Conservation (phyloP, 2,888 invertebrate species). For the Minunthozetes semirufus region DNA sequence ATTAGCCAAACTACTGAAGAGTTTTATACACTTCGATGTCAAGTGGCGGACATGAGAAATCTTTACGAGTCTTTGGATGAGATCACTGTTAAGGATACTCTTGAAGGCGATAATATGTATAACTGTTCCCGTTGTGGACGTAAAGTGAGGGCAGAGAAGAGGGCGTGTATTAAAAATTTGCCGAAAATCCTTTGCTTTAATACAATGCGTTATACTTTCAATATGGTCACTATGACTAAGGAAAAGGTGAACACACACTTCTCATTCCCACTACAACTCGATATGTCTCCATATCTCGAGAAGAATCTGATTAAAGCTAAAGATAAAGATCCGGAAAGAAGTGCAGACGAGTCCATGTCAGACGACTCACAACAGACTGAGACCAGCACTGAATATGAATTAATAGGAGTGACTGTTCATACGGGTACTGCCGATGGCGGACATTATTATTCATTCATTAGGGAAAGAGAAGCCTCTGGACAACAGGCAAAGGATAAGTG, state of each 20-base stretch:
- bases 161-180: slow-evolving; percentile 86
- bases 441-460: slow-evolving; percentile 88
- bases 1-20: slow-evolving; percentile 89
- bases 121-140: slow-evolving; percentile 91
- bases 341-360: slow-evolving; percentile 27
- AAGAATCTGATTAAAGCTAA: slow-evolving; percentile 63
- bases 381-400: slow-evolving; percentile 57
- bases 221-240: slow-evolving; percentile 94
- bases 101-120: slow-evolving; percentile 96
- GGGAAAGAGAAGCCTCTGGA: slow-evolving; percentile 65
- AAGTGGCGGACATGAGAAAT: slow-evolving; percentile 93
- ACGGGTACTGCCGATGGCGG: slow-evolving; percentile 97
- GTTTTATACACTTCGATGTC: slow-evolving; percentile 92
- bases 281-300: slow-evolving; percentile 92
- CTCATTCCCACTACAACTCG: slow-evolving; percentile 83
- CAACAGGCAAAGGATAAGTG: slow-evolving; percentile 66
- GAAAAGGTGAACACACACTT: slow-evolving; percentile 97
- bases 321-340: slow-evolving; percentile 36
- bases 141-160: slow-evolving; percentile 88
- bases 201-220: slow-evolving; percentile 94
- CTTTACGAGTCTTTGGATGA: slow-evolving; percentile 82
- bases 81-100: slow-evolving; percentile 91
- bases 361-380: slow-evolving; percentile 25
- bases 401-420: slow-evolving; percentile 91
- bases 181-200: slow-evolving; percentile 91